Conservation (phyloP, 1,140 invertebrate species). For the Aphaenogaster floridana region DNA sequence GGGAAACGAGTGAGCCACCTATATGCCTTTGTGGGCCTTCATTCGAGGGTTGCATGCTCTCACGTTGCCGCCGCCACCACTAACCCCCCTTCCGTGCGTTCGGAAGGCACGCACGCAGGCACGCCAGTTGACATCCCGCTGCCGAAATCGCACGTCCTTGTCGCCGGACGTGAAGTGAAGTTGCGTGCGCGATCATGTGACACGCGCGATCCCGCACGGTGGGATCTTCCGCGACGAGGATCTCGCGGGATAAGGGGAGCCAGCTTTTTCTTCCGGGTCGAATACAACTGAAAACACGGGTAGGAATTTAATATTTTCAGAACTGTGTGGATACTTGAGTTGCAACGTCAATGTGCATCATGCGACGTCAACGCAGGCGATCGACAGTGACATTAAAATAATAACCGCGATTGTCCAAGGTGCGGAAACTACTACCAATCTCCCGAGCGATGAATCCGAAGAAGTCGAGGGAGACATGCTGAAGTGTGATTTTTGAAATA, state of each 20-base stretch:
- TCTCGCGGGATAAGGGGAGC: not conserved
- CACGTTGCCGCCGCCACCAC: slow-evolving; percentile 68
- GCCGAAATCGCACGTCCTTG: slow-evolving; percentile 77
- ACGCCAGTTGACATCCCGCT: slow-evolving; percentile 81
- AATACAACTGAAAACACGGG: not conserved
- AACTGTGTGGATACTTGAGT: not conserved
- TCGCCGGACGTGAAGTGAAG: slow-evolving; percentile 59
- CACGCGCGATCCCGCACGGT: slow-evolving; percentile 54
- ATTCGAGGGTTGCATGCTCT: slow-evolving; percentile 83
- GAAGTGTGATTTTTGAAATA: slow-evolving; percentile 4
- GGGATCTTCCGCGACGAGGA: slow-evolving; percentile 45
- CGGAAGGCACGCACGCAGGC: slow-evolving; percentile 64
- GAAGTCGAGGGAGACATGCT: not conserved
- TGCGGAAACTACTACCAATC: not conserved
- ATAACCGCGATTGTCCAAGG: not conserved
- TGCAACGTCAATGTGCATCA: not conserved
- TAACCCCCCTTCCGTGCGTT: slow-evolving; percentile 68
- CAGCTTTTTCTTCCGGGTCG: not conserved
- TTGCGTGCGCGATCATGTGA: slow-evolving; percentile 51
- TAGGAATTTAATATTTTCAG: not conserved
- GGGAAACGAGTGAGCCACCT: slow-evolving; percentile 63
- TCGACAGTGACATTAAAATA: not conserved
- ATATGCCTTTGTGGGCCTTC: slow-evolving; percentile 81
- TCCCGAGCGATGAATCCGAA: not conserved
- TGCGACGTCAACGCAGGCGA: not conserved